These are phyloP conservation scores for Gonioctena quinquepunctata DNA, from an alignment of 1,140 invertebrate species.

Conservation along the genomic window DNA sequence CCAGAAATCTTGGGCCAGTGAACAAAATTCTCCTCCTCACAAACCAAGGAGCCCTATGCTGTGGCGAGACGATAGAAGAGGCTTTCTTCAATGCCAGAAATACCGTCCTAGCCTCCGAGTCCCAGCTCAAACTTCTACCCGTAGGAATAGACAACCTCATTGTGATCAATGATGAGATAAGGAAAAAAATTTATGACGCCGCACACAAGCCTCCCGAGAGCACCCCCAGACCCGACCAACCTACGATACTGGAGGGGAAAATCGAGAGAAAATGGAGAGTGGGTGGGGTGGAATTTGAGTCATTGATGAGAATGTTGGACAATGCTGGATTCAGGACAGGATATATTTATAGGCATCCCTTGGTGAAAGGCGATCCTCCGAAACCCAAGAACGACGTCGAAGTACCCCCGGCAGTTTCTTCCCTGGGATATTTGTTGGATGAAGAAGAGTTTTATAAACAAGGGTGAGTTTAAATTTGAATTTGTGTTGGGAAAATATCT, in stretches of 20 bases:
- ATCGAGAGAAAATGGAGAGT: slow-evolving; percentile 80
- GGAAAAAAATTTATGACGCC: slow-evolving; percentile 74
- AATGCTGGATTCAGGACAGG: slow-evolving; percentile 98
- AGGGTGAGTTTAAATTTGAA: slow-evolving; percentile 73
- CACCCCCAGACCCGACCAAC: slow-evolving; percentile 58
- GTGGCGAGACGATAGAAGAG: slow-evolving; percentile 96
- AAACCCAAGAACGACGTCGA: slow-evolving; percentile 92
- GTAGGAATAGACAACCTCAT: slow-evolving; percentile 82
- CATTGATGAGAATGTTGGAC: slow-evolving; percentile 96
- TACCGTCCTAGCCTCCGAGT: slow-evolving; percentile 85
- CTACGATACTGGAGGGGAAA: slow-evolving; percentile 61
- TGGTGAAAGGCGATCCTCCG: slow-evolving; percentile 86
- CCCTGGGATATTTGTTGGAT: slow-evolving; percentile 83
- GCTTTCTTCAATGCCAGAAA: slow-evolving; percentile 90
- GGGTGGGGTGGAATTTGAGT: slow-evolving; percentile 97
- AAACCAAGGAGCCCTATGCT: slow-evolving; percentile 92
- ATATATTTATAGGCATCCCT: slow-evolving; percentile 93
- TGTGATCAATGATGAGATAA: slow-evolving; percentile 21
- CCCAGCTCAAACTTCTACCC: slow-evolving; percentile 75
- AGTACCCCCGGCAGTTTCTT: slow-evolving; percentile 92
- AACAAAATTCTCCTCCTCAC: slow-evolving; percentile 89
- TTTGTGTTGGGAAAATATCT: too few relatives aligned
- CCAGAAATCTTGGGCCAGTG: slow-evolving; percentile 89
- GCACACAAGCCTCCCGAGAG: slow-evolving; percentile 73
- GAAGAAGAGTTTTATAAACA: slow-evolving; percentile 89